Base-by-base conservation (phyloP, 2,888 invertebrate genomes). In the Mylabris sibirica region DNA sequence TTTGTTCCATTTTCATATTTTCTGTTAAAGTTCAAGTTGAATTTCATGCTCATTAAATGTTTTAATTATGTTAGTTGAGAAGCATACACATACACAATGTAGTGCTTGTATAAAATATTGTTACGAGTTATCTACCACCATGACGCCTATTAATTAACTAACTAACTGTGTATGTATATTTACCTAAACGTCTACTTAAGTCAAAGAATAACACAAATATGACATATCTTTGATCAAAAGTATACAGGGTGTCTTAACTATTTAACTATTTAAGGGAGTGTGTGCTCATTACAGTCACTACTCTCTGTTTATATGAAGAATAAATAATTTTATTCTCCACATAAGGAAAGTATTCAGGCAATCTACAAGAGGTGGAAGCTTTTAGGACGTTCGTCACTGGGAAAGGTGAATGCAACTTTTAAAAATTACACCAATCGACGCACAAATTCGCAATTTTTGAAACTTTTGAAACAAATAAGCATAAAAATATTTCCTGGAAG, bases 21-120 rank as follows among this genome's bases (percentile, higher is more conserved):
- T 64, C 63, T 59, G 59, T 53, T 35, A 35, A 64, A 60, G 60
- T 59, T 68, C 71, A 74, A 72, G 71, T 74, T 67, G 69, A 75
- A 76, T 76, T 75, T 76, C 75, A 75, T 75, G 75, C 74, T 75
- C 75, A 76, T 75, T 76, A 74, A 75, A 74, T 75, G 73, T 75
- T 75, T 75, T 76, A 76, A 76, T 76, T 76, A 72, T 66, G 70
- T 73, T 72, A 68, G 71, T 67, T 65, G 63, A 64, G 67, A 64
- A 68, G 60, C 30, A 30, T 30, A 30, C 30, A 30, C 30, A 30
- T n/a, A 26, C 60, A 69, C 69, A 69, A 66, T 61, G 64, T 60
- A 59, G 9, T 59, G 69, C 64, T 66, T 69, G 66, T 69, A 53
- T 66, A 61, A 64, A 69, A 69, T 57, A 63, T 53, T 53, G 61